Base-by-base conservation (phyloP, 2,888 invertebrate genomes). In the Cryptophagus acutangulus region DNA sequence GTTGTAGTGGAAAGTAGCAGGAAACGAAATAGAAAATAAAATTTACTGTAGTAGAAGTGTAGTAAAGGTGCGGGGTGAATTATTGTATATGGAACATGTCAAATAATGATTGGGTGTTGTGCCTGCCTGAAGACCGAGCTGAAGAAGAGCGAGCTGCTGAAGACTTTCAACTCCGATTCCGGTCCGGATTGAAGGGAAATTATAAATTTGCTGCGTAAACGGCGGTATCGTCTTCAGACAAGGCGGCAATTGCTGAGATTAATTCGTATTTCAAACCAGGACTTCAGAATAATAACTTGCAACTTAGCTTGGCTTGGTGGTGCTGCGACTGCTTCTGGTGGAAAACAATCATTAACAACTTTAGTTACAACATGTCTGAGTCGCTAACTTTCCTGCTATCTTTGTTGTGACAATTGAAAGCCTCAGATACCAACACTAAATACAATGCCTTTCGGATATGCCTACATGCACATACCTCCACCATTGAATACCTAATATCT, bases 341-440 rank as follows among this genome's bases (percentile, higher is more conserved):
- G 55, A 53, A 55, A 58, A 58, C 54, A 54, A 58, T 58, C 57
- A 57, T 58, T 58, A 58, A 54, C 58, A 58, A 57, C 55, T 58
- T 55, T 42, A 52, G 45, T 51, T n/a, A 54, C 54, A 55, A 54
- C 54, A 58, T 54, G 58, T 55, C 54, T 52, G 49, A 45, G 57
- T 55, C 55, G 44, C 56, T 49, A 57, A 58, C 55, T 58, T 58
- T 52, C 54, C 48, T 31, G 41, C 46, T 42, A 55, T 57, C 51
- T 53, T 53, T 53, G 51, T 55, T 54, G 45, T 37, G 42, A 43
- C 54, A 44, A 53, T 50, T 48, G 51, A 55, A 52, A 54, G 45
- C 43, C n/a, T n/a, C n/a, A 20, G 24, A 6, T 20, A 20, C 24
- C 6, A 20, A 6, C 24, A 31, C 12, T 31, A 31, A 31, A 31